Evolutionary conservation across 2,113 vertebrate genomes (phyloP), one percentile per base, ranked within the genome.

Genomic region (Charina bottae): DNA sequence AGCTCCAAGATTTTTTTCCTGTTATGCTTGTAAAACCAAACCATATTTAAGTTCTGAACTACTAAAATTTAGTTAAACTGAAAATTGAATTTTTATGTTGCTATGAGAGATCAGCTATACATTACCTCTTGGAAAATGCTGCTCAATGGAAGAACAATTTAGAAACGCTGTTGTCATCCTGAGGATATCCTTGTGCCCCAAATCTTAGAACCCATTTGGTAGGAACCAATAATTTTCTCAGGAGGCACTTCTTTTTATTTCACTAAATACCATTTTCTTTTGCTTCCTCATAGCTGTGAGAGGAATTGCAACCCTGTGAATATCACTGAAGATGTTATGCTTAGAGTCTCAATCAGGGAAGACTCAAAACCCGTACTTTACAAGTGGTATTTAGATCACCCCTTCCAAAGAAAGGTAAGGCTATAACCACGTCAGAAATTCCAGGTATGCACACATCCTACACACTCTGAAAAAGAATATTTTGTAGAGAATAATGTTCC

Each of bases 361-460:
- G 93, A 87, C 26, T 83, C 90, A 37, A 42, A 93, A 0, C 55
- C 1, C 0, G 84, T 89, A 6, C 17, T 6, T 1, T 98, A 97
- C 72, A 97, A 92, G 90, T 98, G 98, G 97, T 98, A 98, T 94
- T 95, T 97, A 88, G 97, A 97, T 33, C 93, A 91, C 4, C 90
- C 93, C 0, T 96, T 95, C 12, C 91, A 86, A 33, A 93, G 37
- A 37, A 96, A 97, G 97, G 98, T 98, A 89, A 98, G 97, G 78
- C 90, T 21, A 37, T 33, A 28, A 15, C 42, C 83, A 90, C 6
- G 0, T 87, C 83, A 94, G 62, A 92, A 92, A 93, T 85, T 86
- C 56, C 23, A 12, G 23, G 24, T 54, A 54, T 59, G 28, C 15
- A 59, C 1, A 10, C 17, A n/a, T 37, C 60, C 42, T 26, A 42